These are phyloP conservation scores for Deilephila elpenor DNA, from an alignment of 2,888 invertebrate genomes.

Conservation along the genomic window DNA sequence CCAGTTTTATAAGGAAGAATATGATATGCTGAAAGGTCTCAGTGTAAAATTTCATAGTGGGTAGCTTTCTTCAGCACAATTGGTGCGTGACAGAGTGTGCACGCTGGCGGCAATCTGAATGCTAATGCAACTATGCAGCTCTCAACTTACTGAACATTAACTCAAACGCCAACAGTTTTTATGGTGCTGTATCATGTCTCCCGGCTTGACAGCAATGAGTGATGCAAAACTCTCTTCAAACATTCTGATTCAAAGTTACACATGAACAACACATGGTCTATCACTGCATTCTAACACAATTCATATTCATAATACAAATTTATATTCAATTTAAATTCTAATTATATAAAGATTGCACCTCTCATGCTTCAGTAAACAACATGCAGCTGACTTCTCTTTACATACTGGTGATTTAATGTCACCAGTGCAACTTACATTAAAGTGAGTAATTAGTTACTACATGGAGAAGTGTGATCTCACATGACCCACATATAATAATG, in stretches of 20 bases:
- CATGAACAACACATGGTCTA: neutral
- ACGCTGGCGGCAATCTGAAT: conserved; percentile 32
- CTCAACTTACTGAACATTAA: neutral
- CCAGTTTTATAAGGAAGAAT: conserved; percentile 55
- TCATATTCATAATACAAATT: no score
- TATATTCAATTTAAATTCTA: no score
- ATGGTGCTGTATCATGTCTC: neutral
- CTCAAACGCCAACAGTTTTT: conserved; percentile 12
- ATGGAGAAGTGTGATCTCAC: neutral
- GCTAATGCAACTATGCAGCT: conserved; percentile 7
- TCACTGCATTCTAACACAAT: neutral
- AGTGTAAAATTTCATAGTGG: conserved; percentile 50
- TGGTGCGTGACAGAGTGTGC: conserved; percentile 64
- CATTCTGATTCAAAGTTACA: neutral
- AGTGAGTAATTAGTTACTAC: neutral
- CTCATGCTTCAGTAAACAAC: neutral
- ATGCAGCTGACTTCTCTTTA: no score
- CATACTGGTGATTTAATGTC: no score
- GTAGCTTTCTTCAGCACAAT: conserved; percentile 69
- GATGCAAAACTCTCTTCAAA: neutral
- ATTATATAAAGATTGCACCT: no score
- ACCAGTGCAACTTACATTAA: neutral
- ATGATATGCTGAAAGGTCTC: conserved; percentile 58
- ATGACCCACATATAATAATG: neutral
- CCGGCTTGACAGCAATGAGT: neutral